A percentile compares a stretch with the other conserved stretches of the same genome.
Conservation (phyloP, 2,888 invertebrate genomes). For the Drosophila paramelanica region DNA sequence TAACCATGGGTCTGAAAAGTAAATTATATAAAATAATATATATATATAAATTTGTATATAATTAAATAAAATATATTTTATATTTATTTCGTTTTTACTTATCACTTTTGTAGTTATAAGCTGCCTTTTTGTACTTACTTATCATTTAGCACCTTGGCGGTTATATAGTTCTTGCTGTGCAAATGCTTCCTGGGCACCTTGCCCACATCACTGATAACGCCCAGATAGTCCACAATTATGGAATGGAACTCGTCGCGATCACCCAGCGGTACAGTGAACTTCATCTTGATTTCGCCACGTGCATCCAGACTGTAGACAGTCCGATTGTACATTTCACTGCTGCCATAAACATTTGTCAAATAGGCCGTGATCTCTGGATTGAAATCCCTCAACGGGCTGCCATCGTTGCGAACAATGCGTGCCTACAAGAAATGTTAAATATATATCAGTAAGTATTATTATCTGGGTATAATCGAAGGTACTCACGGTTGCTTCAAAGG, state of each 20-base stretch:
- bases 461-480: not conserved
- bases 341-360: slow-evolving; percentile 83
- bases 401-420: slow-evolving; percentile 91
- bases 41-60: too few relatives aligned
- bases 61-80: too few relatives aligned
- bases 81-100: too few relatives aligned
- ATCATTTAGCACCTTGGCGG: slow-evolving; percentile 86
- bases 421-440: slow-evolving; percentile 84
- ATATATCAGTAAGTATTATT: not conserved
- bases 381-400: slow-evolving; percentile 87
- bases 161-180: slow-evolving; percentile 78
- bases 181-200: slow-evolving; percentile 81
- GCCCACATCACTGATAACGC: slow-evolving; percentile 86
- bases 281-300: slow-evolving; percentile 82
- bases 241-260: slow-evolving; percentile 83
- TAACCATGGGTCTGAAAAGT: slow-evolving; percentile 86
- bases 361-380: slow-evolving; percentile 86
- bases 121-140: too few relatives aligned
- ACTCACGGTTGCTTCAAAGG: slow-evolving; percentile 86
- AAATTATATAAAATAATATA: too few relatives aligned
- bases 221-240: slow-evolving; percentile 88
- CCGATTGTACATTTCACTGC: slow-evolving; percentile 83
- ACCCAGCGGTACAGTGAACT: slow-evolving; percentile 82
- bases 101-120: too few relatives aligned
- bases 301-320: slow-evolving; percentile 78